Conservation (phyloP, 2,797 vertebrate genomes). For the Silurus aristotelis region DNA sequence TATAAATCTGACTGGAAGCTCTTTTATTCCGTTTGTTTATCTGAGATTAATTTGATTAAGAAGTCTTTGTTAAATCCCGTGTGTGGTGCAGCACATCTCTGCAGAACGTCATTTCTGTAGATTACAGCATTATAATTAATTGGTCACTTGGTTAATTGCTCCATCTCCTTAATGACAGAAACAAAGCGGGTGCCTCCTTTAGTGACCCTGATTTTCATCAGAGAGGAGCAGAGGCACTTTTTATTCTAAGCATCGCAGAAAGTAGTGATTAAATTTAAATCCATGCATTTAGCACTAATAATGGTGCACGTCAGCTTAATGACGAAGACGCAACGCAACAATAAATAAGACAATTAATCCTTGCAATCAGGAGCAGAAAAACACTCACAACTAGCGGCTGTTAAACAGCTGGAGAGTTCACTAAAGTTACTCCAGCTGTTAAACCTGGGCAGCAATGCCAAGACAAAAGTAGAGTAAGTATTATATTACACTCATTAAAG, state of each 20-base stretch:
- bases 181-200: conserved; percentile 58
- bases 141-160: conserved; percentile 77
- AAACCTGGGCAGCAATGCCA: background rate
- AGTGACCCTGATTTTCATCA: conserved; percentile 65
- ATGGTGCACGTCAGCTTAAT: background rate
- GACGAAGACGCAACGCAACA: background rate
- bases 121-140: conserved; percentile 77
- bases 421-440: background rate
- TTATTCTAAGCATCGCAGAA: background rate
- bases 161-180: conserved; percentile 68
- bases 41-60: conserved; percentile 78
- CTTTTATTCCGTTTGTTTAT: conserved; percentile 75
- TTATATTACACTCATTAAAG: background rate
- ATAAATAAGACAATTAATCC: background rate
- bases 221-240: conserved; percentile 49
- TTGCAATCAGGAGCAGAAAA: background rate
- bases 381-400: background rate
- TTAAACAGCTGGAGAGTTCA: background rate
- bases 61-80: conserved; percentile 69
- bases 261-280: background rate
- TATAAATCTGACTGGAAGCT: conserved; percentile 74
- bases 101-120: conserved; percentile 67
- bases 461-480: background rate
- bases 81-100: conserved; percentile 65
- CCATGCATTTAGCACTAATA: conserved; percentile 4